Conservation (phyloP, 2,888 invertebrate species). For the Osedax frankpressi region DNA sequence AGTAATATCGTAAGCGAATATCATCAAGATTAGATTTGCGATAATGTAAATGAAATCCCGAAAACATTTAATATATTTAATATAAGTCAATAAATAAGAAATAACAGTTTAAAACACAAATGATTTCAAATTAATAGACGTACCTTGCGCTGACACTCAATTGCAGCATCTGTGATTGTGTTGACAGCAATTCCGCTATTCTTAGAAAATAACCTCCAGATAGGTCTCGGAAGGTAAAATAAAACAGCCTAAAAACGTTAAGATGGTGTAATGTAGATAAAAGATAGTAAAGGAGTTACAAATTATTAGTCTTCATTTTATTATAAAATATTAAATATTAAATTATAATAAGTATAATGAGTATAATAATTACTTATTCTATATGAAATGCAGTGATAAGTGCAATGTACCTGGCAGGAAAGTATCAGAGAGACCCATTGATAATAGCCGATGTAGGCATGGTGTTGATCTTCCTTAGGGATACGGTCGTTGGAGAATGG, state of each 20-base stretch:
- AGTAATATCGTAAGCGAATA: no score
- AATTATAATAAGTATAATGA: no score
- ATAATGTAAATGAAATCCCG: no score
- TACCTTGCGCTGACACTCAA: conserved; percentile 23
- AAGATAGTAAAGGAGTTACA: background rate
- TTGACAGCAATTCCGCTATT: conserved; percentile 26
- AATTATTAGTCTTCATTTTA: background rate
- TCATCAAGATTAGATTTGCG: no score
- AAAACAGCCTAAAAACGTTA: conserved; percentile 26
- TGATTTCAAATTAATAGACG: no score
- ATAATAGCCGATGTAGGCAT: conserved; percentile 26
- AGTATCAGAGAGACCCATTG: conserved; percentile 29
- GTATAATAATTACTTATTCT: no score
- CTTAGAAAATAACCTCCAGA: conserved; percentile 46
- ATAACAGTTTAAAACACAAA: no score
- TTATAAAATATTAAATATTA: background rate
- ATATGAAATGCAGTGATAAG: conserved; percentile 24
- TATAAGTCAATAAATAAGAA: no score
- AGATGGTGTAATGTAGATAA: background rate
- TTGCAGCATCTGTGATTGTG: conserved; percentile 26
- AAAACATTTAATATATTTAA: no score
- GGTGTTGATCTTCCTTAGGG: conserved; percentile 21
- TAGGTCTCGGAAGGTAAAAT: conserved; percentile 44
- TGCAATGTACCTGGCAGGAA: conserved; percentile 25
- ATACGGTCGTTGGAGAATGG: conserved; percentile 30